These are phyloP conservation scores for Enteromius anoplus DNA, from an alignment of 2,797 vertebrate species.

Conservation along the genomic window DNA sequence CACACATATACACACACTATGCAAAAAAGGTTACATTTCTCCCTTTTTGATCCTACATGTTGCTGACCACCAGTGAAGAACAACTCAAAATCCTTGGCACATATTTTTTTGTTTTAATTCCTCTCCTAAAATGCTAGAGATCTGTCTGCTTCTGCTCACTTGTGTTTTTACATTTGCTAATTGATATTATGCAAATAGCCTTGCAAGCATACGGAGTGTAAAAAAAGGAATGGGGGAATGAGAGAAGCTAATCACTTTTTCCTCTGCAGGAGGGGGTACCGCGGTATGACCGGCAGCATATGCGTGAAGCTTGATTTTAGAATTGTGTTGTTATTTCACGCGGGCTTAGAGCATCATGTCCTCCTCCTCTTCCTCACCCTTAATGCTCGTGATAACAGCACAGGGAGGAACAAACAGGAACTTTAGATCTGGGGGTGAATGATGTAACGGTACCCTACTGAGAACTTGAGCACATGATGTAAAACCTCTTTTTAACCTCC, in stretches of 20 bases:
- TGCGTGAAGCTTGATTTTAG: slow-evolving; percentile 43
- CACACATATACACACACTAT: too few species aligned
- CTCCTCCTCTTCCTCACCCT: slow-evolving; percentile 12
- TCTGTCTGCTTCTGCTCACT: slow-evolving; percentile 16
- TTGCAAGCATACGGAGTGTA: slow-evolving; percentile 38
- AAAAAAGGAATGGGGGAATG: slow-evolving; percentile 6
- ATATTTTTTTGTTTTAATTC: slow-evolving; percentile 21
- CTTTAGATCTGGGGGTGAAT: slow-evolving; percentile 1
- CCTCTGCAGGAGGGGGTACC: not conserved
- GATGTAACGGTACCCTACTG: slow-evolving; percentile 13
- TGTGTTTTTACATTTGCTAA: slow-evolving; percentile 58
- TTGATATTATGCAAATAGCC: slow-evolving; percentile 59
- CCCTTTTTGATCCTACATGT: slow-evolving; percentile 15
- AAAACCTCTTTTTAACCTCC: slow-evolving; percentile 8
- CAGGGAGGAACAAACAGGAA: slow-evolving; percentile 16
- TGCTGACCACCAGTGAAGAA: slow-evolving; percentile 32
- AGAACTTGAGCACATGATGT: slow-evolving; percentile 15
- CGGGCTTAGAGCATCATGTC: not conserved
- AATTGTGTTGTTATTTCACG: slow-evolving; percentile 42
- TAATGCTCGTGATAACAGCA: not conserved
- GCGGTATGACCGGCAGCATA: slow-evolving; percentile 36
- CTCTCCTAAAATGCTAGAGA: slow-evolving; percentile 7
- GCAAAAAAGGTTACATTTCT: slow-evolving; percentile 14
- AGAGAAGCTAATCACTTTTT: slow-evolving; percentile 29
- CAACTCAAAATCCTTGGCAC: not conserved